These are phyloP conservation scores for Eilema griseolum DNA, from an alignment of 2,888 invertebrate species.

Conservation along the genomic window DNA sequence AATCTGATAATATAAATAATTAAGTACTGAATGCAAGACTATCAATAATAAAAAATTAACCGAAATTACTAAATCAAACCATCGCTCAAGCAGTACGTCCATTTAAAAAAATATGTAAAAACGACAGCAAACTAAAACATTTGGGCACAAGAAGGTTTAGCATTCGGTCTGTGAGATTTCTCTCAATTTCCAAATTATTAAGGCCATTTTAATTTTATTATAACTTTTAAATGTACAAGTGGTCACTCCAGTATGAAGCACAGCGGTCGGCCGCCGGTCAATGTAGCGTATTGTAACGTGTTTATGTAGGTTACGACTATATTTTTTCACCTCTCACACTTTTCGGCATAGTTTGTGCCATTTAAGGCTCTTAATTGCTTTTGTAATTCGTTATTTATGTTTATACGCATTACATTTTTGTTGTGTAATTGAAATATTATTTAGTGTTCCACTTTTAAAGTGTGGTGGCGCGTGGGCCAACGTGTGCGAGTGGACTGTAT, in stretches of 20 bases:
- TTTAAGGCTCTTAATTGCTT: conserved; percentile 63
- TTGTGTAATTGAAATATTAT: conserved; percentile 31
- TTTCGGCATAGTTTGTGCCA: conserved; percentile 51
- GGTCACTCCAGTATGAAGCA: conserved; percentile 16
- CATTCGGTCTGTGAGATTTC: neutral
- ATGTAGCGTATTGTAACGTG: conserved; percentile 54
- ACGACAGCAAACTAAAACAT: neutral
- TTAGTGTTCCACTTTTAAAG: conserved; percentile 13
- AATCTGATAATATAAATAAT: no score
- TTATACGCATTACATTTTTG: conserved; percentile 33
- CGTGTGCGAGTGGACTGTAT: no score
- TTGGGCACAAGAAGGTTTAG: neutral
- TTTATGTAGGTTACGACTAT: conserved; percentile 73
- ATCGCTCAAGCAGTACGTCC: neutral
- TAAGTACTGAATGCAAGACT: no score
- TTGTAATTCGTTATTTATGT: conserved; percentile 61
- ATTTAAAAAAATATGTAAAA: neutral
- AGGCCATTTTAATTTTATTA: neutral
- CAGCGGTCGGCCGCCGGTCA: conserved; percentile 64
- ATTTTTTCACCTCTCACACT: conserved; percentile 64
- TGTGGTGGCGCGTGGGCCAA: no score
- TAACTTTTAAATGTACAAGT: conserved; percentile 7
- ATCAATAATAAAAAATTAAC: neutral
- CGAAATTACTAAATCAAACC: neutral
- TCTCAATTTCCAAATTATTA: no score